Conservation (phyloP, 2,797 vertebrate genomes). For the Pseudotriccus pelzelni region DNA sequence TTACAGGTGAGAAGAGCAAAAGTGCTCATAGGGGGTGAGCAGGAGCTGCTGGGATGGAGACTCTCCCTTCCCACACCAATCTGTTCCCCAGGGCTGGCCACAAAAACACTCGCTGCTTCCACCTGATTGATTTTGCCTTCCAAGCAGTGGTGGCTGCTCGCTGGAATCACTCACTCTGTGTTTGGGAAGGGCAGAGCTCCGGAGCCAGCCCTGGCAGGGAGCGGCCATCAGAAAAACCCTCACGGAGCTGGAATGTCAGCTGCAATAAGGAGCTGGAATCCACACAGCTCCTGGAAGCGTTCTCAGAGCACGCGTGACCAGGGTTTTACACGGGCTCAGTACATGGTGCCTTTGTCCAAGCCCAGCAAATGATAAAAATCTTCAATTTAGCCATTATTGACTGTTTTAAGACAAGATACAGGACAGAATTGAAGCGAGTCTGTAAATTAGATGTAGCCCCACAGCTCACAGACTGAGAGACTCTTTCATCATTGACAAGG, state of each 20-base stretch:
- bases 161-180: not conserved
- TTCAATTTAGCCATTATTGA: slow-evolving; percentile 70
- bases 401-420: slow-evolving; percentile 45
- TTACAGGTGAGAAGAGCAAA: not conserved
- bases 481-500: slow-evolving; percentile 45
- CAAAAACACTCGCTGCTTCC: not conserved
- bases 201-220: not conserved
- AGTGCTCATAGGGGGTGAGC: not conserved
- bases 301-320: not conserved
- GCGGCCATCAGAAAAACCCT: not conserved
- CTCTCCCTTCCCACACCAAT: not conserved
- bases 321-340: not conserved
- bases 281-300: not conserved
- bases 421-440: slow-evolving; percentile 53
- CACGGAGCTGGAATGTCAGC: not conserved
- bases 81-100: not conserved
- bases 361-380: slow-evolving; percentile 57
- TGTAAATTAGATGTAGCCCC: slow-evolving; percentile 61
- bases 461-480: slow-evolving; percentile 51
- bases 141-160: not conserved
- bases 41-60: not conserved
- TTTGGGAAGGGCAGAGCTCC: not conserved
- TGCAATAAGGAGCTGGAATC: not conserved
- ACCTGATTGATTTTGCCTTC: not conserved
- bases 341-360: slow-evolving; percentile 46